A percentile compares a stretch with the other conserved stretches of the same genome.
Conservation (phyloP, 2,888 invertebrate species). For the Sesia apiformis region DNA sequence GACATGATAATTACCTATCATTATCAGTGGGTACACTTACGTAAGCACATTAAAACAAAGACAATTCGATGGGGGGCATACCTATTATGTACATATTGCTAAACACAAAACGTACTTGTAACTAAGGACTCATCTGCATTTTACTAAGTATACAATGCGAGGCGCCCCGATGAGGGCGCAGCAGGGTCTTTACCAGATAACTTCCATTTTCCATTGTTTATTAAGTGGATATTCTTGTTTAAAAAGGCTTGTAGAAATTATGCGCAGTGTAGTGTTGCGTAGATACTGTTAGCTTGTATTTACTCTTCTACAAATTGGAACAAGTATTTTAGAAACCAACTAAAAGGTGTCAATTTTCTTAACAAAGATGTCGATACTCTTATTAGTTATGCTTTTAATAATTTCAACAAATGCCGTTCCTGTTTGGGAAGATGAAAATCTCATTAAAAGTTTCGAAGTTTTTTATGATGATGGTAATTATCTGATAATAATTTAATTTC, state of each 20-base stretch:
- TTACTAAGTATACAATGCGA: background rate
- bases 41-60: background rate
- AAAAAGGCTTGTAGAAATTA: conserved; percentile 11
- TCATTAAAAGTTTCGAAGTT: conserved; percentile 6
- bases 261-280: conserved; percentile 5
- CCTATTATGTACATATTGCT: background rate
- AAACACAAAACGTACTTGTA: background rate
- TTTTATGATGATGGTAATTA: conserved; percentile 5
- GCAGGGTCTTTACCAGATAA: background rate
- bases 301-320: background rate
- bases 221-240: conserved; percentile 9
- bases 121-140: background rate
- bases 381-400: conserved; percentile 1
- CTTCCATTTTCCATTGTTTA: background rate
- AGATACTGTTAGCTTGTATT: conserved; percentile 2
- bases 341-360: too few species aligned
- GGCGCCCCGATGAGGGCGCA: background rate
- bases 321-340: background rate
- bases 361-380: too few species aligned
- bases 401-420: conserved; percentile 22
- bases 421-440: conserved; percentile 15
- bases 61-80: background rate
- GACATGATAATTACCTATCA: background rate
- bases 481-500: background rate
- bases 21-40: background rate